Conservation (phyloP, 2,113 vertebrate species). For the Callorhinus ursinus region DNA sequence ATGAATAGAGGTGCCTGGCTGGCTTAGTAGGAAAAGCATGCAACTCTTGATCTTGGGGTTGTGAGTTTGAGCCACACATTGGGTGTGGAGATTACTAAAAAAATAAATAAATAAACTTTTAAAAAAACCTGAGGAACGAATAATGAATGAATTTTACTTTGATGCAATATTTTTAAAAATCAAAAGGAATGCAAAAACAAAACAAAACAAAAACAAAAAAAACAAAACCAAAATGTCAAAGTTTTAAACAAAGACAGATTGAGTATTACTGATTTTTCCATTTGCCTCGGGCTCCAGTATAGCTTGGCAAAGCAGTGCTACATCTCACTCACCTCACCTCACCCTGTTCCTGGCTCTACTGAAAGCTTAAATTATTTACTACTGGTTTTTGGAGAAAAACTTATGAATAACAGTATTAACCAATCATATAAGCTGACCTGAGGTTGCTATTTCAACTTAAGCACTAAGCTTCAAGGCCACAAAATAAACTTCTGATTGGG, state of each 20-base stretch:
- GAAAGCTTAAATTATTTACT: slow-evolving; percentile 8
- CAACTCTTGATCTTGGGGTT: neutral
- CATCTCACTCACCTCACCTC: neutral
- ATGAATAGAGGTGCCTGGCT: neutral
- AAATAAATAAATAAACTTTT: neutral
- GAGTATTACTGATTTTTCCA: neutral
- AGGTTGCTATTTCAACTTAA: neutral
- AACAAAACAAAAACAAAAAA: too few species aligned
- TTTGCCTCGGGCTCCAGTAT: neutral
- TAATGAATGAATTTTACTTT: neutral
- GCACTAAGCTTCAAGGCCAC: neutral
- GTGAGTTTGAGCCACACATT: neutral
- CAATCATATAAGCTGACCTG: neutral
- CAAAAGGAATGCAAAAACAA: neutral
- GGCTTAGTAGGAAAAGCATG: neutral
- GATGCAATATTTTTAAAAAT: neutral
- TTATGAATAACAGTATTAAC: neutral
- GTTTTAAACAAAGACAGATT: neutral
- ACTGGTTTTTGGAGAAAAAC: neutral
- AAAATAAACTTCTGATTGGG: neutral
- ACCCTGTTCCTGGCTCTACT: neutral
- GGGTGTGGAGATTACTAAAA: neutral
- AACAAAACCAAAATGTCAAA: neutral
- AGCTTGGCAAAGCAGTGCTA: neutral
- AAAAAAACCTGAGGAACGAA: neutral